These are phyloP conservation scores for Hydrochoerus hydrochaeris DNA, from an alignment of 2,113 vertebrate species.

Conservation along the genomic window DNA sequence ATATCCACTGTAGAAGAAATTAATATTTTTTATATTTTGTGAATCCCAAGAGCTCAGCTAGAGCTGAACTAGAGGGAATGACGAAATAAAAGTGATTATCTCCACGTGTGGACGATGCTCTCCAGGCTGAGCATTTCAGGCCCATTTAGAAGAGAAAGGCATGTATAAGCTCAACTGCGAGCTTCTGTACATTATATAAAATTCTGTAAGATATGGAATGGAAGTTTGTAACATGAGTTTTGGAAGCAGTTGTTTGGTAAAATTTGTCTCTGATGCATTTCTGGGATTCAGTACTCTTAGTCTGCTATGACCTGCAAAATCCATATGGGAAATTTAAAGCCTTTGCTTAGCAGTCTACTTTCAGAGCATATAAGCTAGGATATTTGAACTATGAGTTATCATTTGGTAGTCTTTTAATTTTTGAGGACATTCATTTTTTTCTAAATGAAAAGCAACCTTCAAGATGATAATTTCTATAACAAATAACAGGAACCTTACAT, in stretches of 20 bases:
- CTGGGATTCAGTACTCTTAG: background rate
- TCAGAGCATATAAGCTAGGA: constrained; percentile 27
- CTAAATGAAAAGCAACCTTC: constrained; percentile 42
- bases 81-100: background rate
- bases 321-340: constrained; percentile 27
- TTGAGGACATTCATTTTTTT: constrained; percentile 9
- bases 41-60: constrained; percentile 13
- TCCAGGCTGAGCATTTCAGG: background rate
- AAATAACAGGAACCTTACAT: constrained; percentile 23
- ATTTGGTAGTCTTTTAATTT: constrained; percentile 59
- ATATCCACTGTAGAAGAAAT: background rate
- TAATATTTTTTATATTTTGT: background rate
- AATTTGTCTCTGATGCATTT: background rate
- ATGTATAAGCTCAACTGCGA: background rate
- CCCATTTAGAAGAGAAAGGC: background rate
- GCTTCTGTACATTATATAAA: background rate
- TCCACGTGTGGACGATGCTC: background rate
- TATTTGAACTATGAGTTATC: constrained; percentile 46
- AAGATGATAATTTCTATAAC: constrained; percentile 62
- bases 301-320: constrained; percentile 28
- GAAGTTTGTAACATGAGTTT: background rate
- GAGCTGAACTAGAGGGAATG: background rate
- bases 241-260: constrained; percentile 30
- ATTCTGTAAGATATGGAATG: background rate
- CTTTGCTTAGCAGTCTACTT: constrained; percentile 44